Conservation (phyloP, 2,797 vertebrate genomes). For the Danio jaintianensis region DNA sequence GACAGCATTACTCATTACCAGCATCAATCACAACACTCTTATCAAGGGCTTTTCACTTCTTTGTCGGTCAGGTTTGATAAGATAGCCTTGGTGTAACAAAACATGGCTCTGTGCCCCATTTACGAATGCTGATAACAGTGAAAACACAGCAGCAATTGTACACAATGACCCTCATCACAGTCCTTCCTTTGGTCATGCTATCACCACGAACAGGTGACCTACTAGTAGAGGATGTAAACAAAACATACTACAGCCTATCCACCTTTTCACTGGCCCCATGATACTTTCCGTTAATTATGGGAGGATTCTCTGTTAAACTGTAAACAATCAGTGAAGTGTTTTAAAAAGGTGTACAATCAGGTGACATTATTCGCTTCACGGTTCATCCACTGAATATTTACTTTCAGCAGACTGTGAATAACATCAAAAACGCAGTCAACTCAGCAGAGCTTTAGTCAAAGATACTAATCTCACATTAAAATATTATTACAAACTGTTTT, state of each 20-base stretch:
- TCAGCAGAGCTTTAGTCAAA: no score
- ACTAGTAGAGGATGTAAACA: background rate
- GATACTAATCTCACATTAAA: no score
- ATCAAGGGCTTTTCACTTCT: background rate
- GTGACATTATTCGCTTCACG: no score
- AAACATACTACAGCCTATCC: background rate
- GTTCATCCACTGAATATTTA: no score
- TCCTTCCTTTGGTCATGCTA: background rate
- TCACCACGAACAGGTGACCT: background rate
- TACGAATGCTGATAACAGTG: background rate
- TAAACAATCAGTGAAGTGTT: no score
- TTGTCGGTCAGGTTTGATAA: slow-evolving; percentile 2
- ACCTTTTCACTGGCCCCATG: no score
- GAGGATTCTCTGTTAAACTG: no score
- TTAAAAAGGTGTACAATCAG: no score
- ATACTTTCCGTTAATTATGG: no score
- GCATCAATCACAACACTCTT: slow-evolving; percentile 18
- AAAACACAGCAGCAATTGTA: background rate
- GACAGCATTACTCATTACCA: background rate
- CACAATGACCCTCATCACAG: background rate
- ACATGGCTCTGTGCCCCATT: slow-evolving; percentile 27
- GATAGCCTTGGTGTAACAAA: slow-evolving; percentile 34
- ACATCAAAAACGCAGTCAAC: no score
- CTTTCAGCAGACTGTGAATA: no score
- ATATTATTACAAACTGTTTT: no score